Base-by-base conservation (phyloP, 2,888 invertebrate species). In the Trichopria drosophilae region DNA sequence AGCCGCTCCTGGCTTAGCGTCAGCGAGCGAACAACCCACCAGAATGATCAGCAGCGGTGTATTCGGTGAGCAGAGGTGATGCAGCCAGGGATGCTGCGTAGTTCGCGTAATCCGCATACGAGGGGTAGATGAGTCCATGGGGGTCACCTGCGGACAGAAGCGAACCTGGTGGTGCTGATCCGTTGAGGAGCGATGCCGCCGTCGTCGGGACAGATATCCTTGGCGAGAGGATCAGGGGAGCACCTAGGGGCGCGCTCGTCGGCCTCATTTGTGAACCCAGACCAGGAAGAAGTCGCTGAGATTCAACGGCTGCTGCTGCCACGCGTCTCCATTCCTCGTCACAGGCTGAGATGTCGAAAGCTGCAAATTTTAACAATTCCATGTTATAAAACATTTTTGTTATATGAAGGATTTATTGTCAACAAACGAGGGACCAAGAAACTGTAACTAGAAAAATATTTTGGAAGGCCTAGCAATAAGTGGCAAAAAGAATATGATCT, bases 11-110 rank as follows among this genome's bases (percentile, higher is more conserved):
- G 77, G 79, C 79, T 79, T 80, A 82, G 75, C 81, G 75, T 87
- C 84, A 88, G 82, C 87, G 86, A 80, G 87, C 87, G 83, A 87
- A 88, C 79, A 88, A 88, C 93, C 92, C 93, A 93, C 93, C 93
- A 84, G 91, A 88, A 85, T 93, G 91, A 82, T 93, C 93, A 74
- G 92, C 87, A 63, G 83, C 80, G 65, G 88, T 86, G 82, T 91
- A 90, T 78, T 90, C 87, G 65, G 89, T 85, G 76, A 90, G 85
- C 65, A 90, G 82, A 61, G 90, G 91, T 68, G 89, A 89, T 50
- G 84, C 84, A 53, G 81, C 81, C 68, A 92, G 81, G n/a, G n/a
- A n/a, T 54, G 93, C 90, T 13, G 92, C 90, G 79, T 93, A 93
- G 79, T 92, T 90, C 75, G 87, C 88, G 79, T 92, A 93, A 75